A percentile compares a stretch with the other conserved stretches of the same genome.
phyloP scores from a whole-genome alignment of 2,888 invertebrate species.

The Anodontia alba region DNA sequence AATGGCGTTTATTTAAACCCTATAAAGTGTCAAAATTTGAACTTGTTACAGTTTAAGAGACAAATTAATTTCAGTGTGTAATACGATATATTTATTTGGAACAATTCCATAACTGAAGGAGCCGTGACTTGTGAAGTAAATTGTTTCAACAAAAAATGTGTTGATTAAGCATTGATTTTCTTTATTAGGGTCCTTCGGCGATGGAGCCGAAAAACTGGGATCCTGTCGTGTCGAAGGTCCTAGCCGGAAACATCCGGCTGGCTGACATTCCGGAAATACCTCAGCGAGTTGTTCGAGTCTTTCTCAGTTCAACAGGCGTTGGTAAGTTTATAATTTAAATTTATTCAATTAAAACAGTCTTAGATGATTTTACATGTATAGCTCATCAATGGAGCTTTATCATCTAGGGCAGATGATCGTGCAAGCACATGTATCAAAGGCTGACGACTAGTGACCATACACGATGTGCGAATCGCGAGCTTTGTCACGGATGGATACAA shows the following conservation, averaged over 20 bases:
- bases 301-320: slow-evolving; percentile 72
- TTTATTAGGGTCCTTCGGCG: not conserved
- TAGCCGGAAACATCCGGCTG: slow-evolving; percentile 60
- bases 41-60: not conserved
- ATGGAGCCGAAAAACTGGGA: slow-evolving; percentile 50
- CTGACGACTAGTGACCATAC: too few relatives aligned
- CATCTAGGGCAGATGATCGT: too few relatives aligned
- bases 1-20: not conserved
- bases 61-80: not conserved
- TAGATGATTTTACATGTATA: not conserved
- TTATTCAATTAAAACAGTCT: too few relatives aligned
- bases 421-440: too few relatives aligned
- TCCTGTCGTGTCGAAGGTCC: slow-evolving; percentile 49
- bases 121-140: too few relatives aligned
- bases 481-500: too few relatives aligned
- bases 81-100: not conserved
- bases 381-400: not conserved
- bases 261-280: slow-evolving; percentile 71
- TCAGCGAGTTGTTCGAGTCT: slow-evolving; percentile 73
- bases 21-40: slow-evolving; percentile 8
- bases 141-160: too few relatives aligned
- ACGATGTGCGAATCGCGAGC: too few relatives aligned
- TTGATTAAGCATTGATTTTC: too few relatives aligned
- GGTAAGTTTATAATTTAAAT: slow-evolving; percentile 71
- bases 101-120: too few relatives aligned